Evolutionary conservation across 2,797 vertebrate genomes (phyloP), one percentile per base, ranked within the genome.

Genomic region (Coracias cyanogaster): DNA sequence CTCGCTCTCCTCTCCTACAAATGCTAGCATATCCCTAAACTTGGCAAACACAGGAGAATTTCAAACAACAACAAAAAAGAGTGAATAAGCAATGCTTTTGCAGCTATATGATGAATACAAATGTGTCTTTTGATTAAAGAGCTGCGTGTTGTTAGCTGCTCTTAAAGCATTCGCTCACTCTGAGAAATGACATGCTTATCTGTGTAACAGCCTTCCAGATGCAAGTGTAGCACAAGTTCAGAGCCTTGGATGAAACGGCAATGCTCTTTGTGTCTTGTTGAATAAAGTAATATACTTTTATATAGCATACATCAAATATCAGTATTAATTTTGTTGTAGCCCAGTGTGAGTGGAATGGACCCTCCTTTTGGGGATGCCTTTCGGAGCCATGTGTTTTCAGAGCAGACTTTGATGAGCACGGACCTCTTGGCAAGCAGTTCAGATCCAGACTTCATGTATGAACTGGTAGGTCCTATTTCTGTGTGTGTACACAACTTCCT

Each of bases 401-500:
- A 99, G 98, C 99, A 99, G 98, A 99, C 99, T 92, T 98, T 99
- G 98, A 99, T 99, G 98, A 99, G 99, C 98, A 99, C 99, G 41
- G 99, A 99, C 96, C 98, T 99, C 96, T 98, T 99, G 96, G 98
- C 99, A 60, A 99, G 98, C 98, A 99, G 98, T 98, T 99, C 99
- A 66, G 99, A 99, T 97, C 99, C 99, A 97, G 99, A 99, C 98
- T 99, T 99, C 98, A 99, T 99, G 99, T 99, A 99, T 91, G 99
- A 99, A 97, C 98, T 99, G 99, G 99, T 99, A 97, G 99, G 99
- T 96, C 73, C 72, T 51, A n/a, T 90, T 91, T 60, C 72, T 96
- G 3, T 84, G 82, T 79, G 80, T 66, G 11, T 61, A 18, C 10
- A 31, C 57, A 49, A 11, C 15, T 77, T 31, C 55, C 13, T 73